phyloP scores from a whole-genome alignment of 2,888 invertebrate species.

The Suillia variegata region DNA sequence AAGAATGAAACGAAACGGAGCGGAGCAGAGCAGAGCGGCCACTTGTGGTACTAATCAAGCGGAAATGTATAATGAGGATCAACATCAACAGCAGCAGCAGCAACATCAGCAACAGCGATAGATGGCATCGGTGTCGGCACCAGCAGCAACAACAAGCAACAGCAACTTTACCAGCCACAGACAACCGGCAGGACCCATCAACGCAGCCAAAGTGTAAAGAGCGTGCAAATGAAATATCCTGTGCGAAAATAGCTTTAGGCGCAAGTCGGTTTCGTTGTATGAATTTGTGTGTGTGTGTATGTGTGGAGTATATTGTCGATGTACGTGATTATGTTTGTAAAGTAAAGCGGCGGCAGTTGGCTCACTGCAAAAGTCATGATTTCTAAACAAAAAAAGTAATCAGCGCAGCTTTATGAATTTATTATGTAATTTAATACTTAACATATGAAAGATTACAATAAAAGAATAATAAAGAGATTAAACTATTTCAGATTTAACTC shows the following conservation, averaged over 20 bases:
- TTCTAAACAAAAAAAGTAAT: too few relatives aligned
- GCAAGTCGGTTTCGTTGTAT: background rate
- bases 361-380: background rate
- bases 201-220: background rate
- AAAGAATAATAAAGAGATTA: too few relatives aligned
- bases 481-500: too few relatives aligned
- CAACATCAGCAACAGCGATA: background rate
- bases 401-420: too few relatives aligned
- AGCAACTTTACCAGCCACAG: background rate
- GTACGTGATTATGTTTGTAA: background rate
- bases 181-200: background rate
- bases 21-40: too few relatives aligned
- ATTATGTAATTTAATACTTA: too few relatives aligned
- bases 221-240: constrained; percentile 9
- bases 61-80: constrained; percentile 28
- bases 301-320: background rate
- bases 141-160: constrained; percentile 1
- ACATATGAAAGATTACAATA: too few relatives aligned
- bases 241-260: constrained; percentile 10
- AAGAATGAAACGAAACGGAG: too few relatives aligned
- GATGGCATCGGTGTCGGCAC: too few relatives aligned
- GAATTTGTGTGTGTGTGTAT: background rate
- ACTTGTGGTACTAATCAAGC: constrained; percentile 43
- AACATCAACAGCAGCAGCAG: background rate
- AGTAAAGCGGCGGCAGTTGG: background rate